phyloP scores from a whole-genome alignment of 2,797 vertebrate genomes.

The Galago senegalensis region DNA sequence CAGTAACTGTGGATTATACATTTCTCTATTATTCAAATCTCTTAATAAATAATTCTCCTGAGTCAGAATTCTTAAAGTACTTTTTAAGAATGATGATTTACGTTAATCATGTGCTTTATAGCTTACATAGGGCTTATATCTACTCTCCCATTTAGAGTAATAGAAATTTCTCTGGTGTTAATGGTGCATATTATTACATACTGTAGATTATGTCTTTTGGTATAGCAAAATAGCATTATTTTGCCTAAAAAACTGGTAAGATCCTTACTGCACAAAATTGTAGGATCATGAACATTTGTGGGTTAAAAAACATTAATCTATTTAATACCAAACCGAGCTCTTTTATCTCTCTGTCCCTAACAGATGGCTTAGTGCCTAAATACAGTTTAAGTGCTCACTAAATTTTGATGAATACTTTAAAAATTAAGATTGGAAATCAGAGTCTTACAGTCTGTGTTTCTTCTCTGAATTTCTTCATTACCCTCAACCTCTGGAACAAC shows the following conservation, averaged over 20 bases:
- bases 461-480: slow-evolving; percentile 43
- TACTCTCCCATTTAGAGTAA: slow-evolving; percentile 35
- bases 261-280: not conserved
- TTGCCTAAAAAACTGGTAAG: not conserved
- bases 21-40: not conserved
- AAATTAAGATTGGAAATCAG: slow-evolving; percentile 35
- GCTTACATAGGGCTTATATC: not conserved
- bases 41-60: not conserved
- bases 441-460: not conserved
- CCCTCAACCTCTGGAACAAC: not conserved
- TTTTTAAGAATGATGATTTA: not conserved
- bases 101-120: not conserved
- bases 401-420: slow-evolving; percentile 49
- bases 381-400: not conserved
- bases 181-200: not conserved
- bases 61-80: slow-evolving; percentile 11
- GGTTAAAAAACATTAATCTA: not conserved
- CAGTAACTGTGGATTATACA: not conserved
- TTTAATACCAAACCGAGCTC: slow-evolving; percentile 15
- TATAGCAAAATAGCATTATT: not conserved
- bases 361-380: not conserved
- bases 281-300: not conserved
- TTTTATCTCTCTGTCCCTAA: not conserved
- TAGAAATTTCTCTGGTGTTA: slow-evolving; percentile 13
- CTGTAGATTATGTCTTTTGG: not conserved